These are phyloP conservation scores for Dexiosoma caninum DNA, from an alignment of 2,888 invertebrate genomes.

Conservation along the genomic window DNA sequence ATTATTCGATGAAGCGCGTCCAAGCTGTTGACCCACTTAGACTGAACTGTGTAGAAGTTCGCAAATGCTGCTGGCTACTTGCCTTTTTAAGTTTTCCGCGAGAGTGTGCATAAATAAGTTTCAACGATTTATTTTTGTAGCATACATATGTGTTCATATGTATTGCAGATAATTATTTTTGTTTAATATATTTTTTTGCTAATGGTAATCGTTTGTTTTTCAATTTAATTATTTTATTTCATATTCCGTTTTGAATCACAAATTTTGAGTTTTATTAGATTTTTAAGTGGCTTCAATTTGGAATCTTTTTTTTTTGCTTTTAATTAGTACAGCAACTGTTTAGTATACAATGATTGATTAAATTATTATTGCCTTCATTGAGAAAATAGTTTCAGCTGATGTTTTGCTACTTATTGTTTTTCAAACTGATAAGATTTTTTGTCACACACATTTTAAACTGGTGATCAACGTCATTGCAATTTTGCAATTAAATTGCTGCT, in stretches of 20 bases:
- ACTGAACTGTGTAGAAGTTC: constrained; percentile 45
- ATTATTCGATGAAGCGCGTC: constrained; percentile 46
- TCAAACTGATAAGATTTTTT: constrained; percentile 38
- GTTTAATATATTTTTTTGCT: constrained; percentile 4
- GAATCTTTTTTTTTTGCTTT: background rate
- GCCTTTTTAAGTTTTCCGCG: constrained; percentile 46
- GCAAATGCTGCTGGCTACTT: constrained; percentile 29
- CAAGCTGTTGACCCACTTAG: constrained; percentile 63
- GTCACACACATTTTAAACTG: background rate
- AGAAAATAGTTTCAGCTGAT: background rate
- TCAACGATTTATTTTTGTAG: constrained; percentile 31
- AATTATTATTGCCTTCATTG: constrained; percentile 40
- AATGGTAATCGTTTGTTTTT: constrained; percentile 43
- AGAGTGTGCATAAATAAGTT: constrained; percentile 23
- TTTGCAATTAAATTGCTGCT: constrained; percentile 16
- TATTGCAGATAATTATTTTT: constrained; percentile 21
- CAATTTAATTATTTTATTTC: constrained; percentile 18
- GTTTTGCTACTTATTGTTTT: background rate
- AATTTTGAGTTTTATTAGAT: constrained; percentile 6
- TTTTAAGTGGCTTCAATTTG: background rate
- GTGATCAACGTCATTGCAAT: constrained; percentile 37
- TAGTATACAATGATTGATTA: constrained; percentile 8
- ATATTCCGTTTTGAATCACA: constrained; percentile 11
- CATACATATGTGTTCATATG: background rate
- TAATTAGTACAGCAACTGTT: background rate